These are phyloP conservation scores for Seira musarum DNA, from an alignment of 2,888 invertebrate genomes.

Conservation along the genomic window DNA sequence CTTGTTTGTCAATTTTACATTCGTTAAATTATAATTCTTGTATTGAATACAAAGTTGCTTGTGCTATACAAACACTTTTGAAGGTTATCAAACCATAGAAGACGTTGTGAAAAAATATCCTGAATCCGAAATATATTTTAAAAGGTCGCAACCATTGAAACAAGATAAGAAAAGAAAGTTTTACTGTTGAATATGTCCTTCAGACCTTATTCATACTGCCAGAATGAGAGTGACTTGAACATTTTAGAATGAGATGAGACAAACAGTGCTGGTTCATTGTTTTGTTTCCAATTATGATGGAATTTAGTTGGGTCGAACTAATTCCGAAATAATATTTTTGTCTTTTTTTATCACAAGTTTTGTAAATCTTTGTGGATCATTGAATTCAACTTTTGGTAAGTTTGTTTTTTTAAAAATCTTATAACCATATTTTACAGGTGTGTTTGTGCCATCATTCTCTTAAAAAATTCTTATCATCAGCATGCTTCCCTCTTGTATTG, in stretches of 20 bases:
- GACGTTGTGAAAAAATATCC: neutral
- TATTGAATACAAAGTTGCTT: neutral
- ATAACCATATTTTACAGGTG: too few relatives aligned
- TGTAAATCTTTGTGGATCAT: neutral
- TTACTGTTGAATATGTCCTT: too few relatives aligned
- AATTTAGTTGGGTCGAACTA: neutral
- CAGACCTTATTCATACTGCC: too few relatives aligned
- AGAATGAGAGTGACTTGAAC: neutral
- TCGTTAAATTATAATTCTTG: neutral
- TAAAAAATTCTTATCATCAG: too few relatives aligned
- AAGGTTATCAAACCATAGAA: neutral
- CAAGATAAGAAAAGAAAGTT: neutral
- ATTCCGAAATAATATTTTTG: neutral
- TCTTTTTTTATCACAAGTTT: neutral
- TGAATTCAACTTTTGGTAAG: too few relatives aligned
- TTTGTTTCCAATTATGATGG: neutral
- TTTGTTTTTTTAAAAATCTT: too few relatives aligned
- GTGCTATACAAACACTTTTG: neutral
- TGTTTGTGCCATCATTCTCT: too few relatives aligned
- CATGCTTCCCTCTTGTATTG: too few relatives aligned
- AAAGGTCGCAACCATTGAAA: too few relatives aligned
- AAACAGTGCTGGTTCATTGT: neutral
- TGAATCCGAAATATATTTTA: neutral
- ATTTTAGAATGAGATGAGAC: neutral
- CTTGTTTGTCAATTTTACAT: neutral